Evolutionary conservation across 2,113 vertebrate genomes (phyloP), one percentile per base, ranked within the genome.

Genomic region (Hypocryptadius cinnamomeus): DNA sequence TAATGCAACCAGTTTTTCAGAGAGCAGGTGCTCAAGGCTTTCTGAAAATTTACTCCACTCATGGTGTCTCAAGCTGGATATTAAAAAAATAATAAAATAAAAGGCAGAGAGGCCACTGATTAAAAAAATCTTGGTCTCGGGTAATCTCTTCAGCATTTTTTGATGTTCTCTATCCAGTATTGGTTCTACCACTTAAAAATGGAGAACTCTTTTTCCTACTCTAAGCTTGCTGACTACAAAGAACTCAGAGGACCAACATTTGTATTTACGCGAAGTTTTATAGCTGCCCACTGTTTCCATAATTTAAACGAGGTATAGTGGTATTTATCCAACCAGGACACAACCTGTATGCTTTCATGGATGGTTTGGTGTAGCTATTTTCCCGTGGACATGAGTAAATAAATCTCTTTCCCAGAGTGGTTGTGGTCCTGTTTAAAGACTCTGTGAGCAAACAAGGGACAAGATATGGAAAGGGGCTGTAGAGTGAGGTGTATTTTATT

Each of bases 191-290:
- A 92, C 93, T 96, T 71, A 85, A 86, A 83, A 85, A 95, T 33
- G 71, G 80, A 94, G 92, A 95, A 80, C 85, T 95, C 40, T 92
- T 94, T 94, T 97, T 96, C 96, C 88, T 97, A 95, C 59, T 96
- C 63, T 84, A 35, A 1, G 17, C 92, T 96, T 96, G 85, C 79
- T 93, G 93, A 96, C 92, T 93, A 84, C 27, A 23, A 95, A 96
- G 92, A 97, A 87, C 91, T 96, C 90, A 95, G 94, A 97, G 96
- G 97, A 98, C 97, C 98, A 97, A 97, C 90, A 64, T 98, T 97
- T 97, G 91, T 97, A 97, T 90, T 95, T 71, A 48, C 4, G 3
- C 89, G 48, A 77, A 79, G 60, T 94, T 97, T 97, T 94, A 56
- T 94, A 96, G 39, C 96, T 97, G 95, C 90, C 90, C 93, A 76